phyloP scores from a whole-genome alignment of 2,888 invertebrate genomes.

The Phyllotreta cruciferae region DNA sequence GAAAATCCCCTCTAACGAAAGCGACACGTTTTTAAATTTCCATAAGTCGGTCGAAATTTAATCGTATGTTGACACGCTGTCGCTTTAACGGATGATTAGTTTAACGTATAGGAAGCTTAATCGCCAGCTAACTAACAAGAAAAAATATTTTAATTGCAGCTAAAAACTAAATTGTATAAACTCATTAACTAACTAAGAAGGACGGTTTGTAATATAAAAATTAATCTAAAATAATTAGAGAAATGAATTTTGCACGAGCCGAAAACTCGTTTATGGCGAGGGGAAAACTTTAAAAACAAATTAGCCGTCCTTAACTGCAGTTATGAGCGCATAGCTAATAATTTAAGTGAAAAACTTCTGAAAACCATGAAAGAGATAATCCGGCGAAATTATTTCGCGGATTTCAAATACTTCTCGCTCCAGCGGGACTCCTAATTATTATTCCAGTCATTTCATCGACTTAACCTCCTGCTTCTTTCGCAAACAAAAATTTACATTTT shows the following conservation, averaged over 20 bases:
- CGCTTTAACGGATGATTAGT: too few relatives aligned
- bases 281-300: too few relatives aligned
- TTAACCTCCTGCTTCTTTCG: constrained; percentile 8
- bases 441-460: constrained; percentile 28
- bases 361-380: constrained; percentile 40
- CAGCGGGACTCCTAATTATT: constrained; percentile 35
- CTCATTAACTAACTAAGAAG: too few relatives aligned
- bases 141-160: too few relatives aligned
- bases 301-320: constrained; percentile 32
- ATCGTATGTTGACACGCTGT: neutral
- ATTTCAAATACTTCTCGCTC: constrained; percentile 32
- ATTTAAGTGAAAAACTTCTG: constrained; percentile 42
- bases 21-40: constrained; percentile 8
- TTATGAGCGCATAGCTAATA: constrained; percentile 30
- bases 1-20: constrained; percentile 7
- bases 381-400: constrained; percentile 37
- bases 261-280: neutral
- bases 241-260: too few relatives aligned
- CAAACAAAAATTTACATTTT: neutral
- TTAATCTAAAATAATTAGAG: too few relatives aligned
- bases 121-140: too few relatives aligned
- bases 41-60: neutral
- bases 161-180: too few relatives aligned
- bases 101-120: too few relatives aligned
- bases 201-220: too few relatives aligned